These are phyloP conservation scores for Oasisia sp. DNA, from an alignment of 2,888 invertebrate species.

Conservation along the genomic window DNA sequence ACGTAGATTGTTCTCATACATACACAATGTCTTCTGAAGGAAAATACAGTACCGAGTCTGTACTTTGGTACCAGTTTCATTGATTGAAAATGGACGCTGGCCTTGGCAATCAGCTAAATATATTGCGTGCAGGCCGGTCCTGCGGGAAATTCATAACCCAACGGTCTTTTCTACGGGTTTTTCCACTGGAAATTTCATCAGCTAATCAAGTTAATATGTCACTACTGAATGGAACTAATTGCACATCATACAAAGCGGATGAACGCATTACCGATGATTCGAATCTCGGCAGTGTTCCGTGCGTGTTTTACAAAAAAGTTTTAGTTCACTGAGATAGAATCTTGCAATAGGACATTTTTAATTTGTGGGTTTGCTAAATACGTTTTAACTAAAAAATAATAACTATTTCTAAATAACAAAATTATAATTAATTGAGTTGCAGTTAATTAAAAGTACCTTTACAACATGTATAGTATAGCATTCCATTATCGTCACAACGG, in stretches of 20 bases:
- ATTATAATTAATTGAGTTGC: neutral
- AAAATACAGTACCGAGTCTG: neutral
- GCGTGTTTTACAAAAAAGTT: neutral
- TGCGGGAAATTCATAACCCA: neutral
- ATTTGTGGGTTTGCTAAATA: neutral
- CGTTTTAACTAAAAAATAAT: neutral
- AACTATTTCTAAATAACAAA: neutral
- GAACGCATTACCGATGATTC: too few relatives aligned
- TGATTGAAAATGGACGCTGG: neutral
- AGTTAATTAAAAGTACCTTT: neutral
- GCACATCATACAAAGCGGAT: too few relatives aligned
- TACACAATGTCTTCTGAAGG: neutral
- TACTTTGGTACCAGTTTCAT: neutral
- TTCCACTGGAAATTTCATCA: neutral
- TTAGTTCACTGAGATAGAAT: neutral
- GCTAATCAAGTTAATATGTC: neutral
- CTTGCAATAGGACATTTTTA: neutral
- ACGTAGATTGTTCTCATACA: neutral
- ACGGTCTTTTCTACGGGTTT: neutral
- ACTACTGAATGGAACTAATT: too few relatives aligned
- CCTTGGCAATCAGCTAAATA: neutral
- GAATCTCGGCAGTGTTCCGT: too few relatives aligned
- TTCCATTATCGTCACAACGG: neutral
- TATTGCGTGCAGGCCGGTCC: neutral
- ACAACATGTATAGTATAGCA: neutral